Evolutionary conservation across 2,888 invertebrate genomes (phyloP).

Genomic region (Caenorhabditis sulstoni): DNA sequence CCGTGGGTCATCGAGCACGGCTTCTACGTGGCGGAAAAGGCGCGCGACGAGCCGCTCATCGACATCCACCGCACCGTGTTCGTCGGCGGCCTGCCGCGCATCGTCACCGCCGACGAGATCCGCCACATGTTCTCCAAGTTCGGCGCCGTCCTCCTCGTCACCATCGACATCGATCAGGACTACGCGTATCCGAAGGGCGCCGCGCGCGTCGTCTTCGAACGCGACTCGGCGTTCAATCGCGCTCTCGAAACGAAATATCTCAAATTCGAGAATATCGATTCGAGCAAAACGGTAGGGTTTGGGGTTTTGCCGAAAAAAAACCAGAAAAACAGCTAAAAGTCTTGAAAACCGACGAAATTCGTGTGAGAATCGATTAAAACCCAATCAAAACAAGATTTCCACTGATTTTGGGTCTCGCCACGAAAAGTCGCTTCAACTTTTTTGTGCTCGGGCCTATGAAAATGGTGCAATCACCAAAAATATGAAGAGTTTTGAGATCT

Average conservation of each 20-base stretch:
- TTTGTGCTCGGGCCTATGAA: too few species aligned
- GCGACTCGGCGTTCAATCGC: slow-evolving; percentile 28
- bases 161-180: slow-evolving; percentile 60
- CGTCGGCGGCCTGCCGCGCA: slow-evolving; percentile 61
- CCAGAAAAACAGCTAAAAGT: too few species aligned
- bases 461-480: too few species aligned
- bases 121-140: slow-evolving; percentile 42
- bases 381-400: too few species aligned
- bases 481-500: too few species aligned
- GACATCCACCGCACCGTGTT: slow-evolving; percentile 61
- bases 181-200: slow-evolving; percentile 63
- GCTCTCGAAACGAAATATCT: slow-evolving; percentile 49
- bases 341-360: too few species aligned
- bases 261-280: slow-evolving; percentile 52
- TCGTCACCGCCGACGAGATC: slow-evolving; percentile 56
- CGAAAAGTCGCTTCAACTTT: too few species aligned
- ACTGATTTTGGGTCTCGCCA: too few species aligned
- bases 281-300: slow-evolving; percentile 48
- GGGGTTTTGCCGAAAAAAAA: not conserved
- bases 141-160: slow-evolving; percentile 54
- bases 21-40: slow-evolving; percentile 32
- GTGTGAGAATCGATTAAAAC: too few species aligned
- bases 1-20: slow-evolving; percentile 57
- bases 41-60: slow-evolving; percentile 5
- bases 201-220: slow-evolving; percentile 49